A percentile compares a stretch with the other conserved stretches of the same genome.
Conservation (phyloP, 2,113 vertebrate genomes). For the Gnathonemus longibarbis region DNA sequence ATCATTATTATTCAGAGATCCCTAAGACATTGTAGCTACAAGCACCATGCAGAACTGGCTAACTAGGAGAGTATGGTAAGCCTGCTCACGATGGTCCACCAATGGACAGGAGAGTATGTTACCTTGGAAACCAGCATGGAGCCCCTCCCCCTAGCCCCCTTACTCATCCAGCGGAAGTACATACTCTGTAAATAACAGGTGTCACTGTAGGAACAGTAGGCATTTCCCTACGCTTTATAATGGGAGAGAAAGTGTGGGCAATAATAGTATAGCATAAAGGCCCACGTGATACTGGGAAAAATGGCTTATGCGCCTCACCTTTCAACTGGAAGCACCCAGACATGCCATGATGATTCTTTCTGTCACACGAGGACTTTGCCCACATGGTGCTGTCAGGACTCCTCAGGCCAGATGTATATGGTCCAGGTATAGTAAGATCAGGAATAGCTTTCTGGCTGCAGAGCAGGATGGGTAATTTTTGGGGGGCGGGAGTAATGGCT, state of each 20-base stretch:
- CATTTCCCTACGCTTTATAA: not conserved
- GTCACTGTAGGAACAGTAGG: not conserved
- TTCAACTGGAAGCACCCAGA: not conserved
- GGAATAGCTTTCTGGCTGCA: not conserved
- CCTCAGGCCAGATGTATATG: not conserved
- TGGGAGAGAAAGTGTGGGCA: not conserved
- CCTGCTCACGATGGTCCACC: not conserved
- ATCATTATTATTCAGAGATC: not conserved
- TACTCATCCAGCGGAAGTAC: not conserved
- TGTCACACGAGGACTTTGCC: not conserved
- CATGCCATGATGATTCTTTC: not conserved
- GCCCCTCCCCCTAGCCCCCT: not conserved
- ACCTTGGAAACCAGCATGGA: slow-evolving; percentile 14
- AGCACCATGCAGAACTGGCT: not conserved
- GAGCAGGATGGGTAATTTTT: not conserved
- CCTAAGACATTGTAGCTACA: not conserved
- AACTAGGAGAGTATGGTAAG: not conserved
- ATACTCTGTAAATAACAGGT: not conserved
- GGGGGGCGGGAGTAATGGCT: not conserved
- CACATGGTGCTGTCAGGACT: not conserved
- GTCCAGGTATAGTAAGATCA: not conserved
- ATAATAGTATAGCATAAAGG: not conserved
- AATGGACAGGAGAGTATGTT: not conserved
- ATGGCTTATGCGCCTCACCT: not conserved
- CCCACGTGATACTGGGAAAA: not conserved